A percentile compares a stretch with the other conserved stretches of the same genome.
phyloP scores from a whole-genome alignment of 2,888 invertebrate species.

The Drosophila flavopinicola region DNA sequence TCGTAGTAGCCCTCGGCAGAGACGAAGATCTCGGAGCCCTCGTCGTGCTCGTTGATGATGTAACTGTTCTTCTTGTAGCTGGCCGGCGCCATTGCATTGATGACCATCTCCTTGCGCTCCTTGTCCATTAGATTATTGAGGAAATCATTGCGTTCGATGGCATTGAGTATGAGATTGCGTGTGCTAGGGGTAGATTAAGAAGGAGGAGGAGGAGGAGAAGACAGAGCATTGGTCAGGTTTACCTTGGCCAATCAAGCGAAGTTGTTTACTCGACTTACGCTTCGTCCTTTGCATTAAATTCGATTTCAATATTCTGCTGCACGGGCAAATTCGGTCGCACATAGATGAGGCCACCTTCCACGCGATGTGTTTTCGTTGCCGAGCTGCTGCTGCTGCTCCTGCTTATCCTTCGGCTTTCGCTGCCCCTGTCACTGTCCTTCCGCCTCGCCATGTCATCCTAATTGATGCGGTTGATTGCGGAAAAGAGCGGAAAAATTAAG shows the following conservation, averaged over 20 bases:
- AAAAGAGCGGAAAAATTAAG: conserved; percentile 7
- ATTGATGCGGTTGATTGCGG: conserved; percentile 33
- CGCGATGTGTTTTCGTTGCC: conserved; percentile 76
- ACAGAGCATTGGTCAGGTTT: conserved; percentile 5
- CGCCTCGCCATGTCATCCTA: conserved; percentile 65
- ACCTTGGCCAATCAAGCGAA: conserved; percentile 25
- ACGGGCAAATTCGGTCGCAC: conserved; percentile 84
- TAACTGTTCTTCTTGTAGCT: conserved; percentile 88
- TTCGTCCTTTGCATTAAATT: conserved; percentile 86
- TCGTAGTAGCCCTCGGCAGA: conserved; percentile 94
- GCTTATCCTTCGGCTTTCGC: conserved; percentile 10
- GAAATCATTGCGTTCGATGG: conserved; percentile 92
- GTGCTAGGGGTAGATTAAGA: too few relatives aligned
- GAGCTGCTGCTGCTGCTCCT: conserved; percentile 24
- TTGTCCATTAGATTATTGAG: conserved; percentile 91
- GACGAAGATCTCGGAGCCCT: conserved; percentile 94
- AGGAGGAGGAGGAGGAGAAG: background rate
- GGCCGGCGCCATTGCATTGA: conserved; percentile 92
- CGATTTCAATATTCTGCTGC: conserved; percentile 85
- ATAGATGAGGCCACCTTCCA: conserved; percentile 86
- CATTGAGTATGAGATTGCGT: conserved; percentile 88
- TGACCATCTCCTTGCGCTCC: conserved; percentile 90
- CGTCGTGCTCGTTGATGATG: conserved; percentile 92
- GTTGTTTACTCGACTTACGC: conserved; percentile 83
- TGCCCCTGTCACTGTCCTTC: conserved; percentile 53